phyloP scores from a whole-genome alignment of 2,797 vertebrate genomes.

The Alcedo quadribrachys region DNA sequence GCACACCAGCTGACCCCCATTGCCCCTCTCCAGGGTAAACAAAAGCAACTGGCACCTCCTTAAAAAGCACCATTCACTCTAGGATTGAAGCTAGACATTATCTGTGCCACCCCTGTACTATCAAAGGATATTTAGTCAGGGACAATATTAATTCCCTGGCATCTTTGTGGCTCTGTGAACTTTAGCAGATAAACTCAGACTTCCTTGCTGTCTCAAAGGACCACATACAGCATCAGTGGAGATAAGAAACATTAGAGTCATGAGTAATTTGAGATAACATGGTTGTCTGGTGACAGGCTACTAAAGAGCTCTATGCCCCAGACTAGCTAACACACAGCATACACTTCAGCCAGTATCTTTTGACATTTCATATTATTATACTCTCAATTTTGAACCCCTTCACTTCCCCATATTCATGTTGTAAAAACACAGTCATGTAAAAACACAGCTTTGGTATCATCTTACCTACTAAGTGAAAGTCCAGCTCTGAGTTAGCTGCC shows the following conservation, averaged over 20 bases:
- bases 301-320: background rate
- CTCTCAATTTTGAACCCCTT: background rate
- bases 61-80: background rate
- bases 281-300: background rate
- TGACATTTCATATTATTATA: background rate
- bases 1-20: background rate
- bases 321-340: background rate
- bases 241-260: background rate
- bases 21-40: background rate
- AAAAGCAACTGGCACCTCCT: background rate
- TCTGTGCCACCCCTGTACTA: background rate
- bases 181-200: background rate
- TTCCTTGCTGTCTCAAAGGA: background rate
- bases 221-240: background rate
- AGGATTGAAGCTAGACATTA: background rate
- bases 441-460: background rate
- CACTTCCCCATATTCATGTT: background rate
- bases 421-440: background rate
- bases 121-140: background rate
- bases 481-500: background rate
- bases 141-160: background rate
- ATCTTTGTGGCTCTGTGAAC: background rate
- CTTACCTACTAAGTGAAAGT: background rate
- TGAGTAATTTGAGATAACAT: background rate
- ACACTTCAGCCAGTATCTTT: background rate